phyloP scores from a whole-genome alignment of 2,888 invertebrate species.

The Dichetophora obliterata region DNA sequence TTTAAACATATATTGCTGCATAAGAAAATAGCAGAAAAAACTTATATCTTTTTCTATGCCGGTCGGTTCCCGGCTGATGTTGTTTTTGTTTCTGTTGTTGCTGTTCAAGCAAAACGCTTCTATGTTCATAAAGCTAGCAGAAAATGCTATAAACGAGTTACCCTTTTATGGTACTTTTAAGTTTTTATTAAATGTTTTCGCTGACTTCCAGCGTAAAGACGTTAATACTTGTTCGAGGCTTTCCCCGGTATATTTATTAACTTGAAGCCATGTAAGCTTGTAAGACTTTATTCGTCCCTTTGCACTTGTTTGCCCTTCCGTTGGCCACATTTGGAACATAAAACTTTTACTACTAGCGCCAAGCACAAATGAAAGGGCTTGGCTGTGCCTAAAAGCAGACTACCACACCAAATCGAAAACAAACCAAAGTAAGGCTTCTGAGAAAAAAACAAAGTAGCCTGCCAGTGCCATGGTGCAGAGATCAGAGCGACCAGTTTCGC shows the following conservation, averaged over 20 bases:
- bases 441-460: neutral
- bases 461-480: neutral
- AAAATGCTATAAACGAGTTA: neutral
- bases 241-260: slow-evolving; percentile 2
- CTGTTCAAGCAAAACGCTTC: too few species aligned
- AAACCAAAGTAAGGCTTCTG: neutral
- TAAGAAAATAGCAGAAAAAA: too few species aligned
- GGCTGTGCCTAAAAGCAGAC: slow-evolving; percentile 17
- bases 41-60: too few species aligned
- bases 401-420: neutral
- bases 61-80: neutral
- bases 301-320: neutral
- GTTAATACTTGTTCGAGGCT: slow-evolving; percentile 19
- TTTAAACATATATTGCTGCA: too few species aligned
- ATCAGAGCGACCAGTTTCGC: neutral
- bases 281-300: neutral
- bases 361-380: neutral
- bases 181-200: slow-evolving; percentile 16
- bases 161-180: slow-evolving; percentile 18
- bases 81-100: neutral
- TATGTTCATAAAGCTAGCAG: neutral
- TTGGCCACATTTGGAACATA: neutral
- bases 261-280: neutral
- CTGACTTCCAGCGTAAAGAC: neutral
- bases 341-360: slow-evolving; percentile 7